Percentiles rank a stretch among this genome's conserved stretches.
Evolutionary conservation across 2,797 vertebrate species (phyloP).

Genomic region (Pteronotus mesoamericanus): DNA sequence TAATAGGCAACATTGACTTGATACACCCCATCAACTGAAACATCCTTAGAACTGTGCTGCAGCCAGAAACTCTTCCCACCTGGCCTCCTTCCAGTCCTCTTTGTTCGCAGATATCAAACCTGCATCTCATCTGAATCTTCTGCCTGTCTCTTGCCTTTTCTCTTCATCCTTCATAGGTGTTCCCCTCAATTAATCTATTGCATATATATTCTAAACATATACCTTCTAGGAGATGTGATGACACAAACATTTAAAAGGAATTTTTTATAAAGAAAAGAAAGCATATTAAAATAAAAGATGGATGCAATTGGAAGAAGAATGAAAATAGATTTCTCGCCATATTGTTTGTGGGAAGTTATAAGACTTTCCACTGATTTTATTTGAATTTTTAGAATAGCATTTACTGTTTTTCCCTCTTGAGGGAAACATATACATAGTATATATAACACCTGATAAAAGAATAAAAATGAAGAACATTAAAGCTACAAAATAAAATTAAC

Average conservation of each 20-base stretch:
- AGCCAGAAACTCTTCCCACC: background rate
- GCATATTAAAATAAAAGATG: background rate
- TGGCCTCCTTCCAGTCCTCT: background rate
- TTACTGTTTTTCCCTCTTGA: background rate
- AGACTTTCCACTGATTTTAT: background rate
- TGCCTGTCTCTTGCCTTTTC: background rate
- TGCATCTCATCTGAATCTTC: too few species aligned
- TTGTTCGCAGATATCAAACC: background rate
- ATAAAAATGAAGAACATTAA: background rate
- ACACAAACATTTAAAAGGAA: background rate
- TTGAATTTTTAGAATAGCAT: background rate
- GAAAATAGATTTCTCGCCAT: conserved; percentile 4
- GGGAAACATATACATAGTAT: background rate
- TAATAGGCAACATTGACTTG: background rate
- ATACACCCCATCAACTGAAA: accelerated
- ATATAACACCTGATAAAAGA: background rate
- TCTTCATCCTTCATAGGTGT: background rate
- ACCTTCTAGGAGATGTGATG: background rate
- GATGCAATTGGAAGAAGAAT: background rate
- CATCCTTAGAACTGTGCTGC: too few species aligned
- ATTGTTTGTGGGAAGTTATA: background rate
- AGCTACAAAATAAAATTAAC: background rate
- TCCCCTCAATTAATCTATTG: background rate
- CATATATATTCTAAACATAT: background rate
- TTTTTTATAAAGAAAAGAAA: background rate